Conservation (phyloP, 2,888 invertebrate genomes). For the Mesoligia furuncula region DNA sequence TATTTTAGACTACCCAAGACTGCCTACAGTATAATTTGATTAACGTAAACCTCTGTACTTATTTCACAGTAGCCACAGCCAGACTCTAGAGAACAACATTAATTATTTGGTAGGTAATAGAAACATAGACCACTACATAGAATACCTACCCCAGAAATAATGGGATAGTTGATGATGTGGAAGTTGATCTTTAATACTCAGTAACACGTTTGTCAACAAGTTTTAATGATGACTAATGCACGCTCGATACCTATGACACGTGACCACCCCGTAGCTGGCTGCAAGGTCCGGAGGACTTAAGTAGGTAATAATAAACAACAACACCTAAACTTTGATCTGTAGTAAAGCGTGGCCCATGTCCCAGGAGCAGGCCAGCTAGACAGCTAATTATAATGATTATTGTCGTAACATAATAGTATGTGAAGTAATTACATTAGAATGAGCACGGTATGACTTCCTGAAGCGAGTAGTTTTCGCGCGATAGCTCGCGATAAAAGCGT, state of each 20-base stretch:
- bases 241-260: conserved; percentile 34
- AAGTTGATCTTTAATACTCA: conserved; percentile 25
- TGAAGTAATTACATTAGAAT: conserved; percentile 62
- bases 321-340: conserved; percentile 3
- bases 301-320: neutral
- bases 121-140: neutral
- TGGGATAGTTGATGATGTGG: conserved; percentile 15
- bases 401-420: conserved; percentile 37
- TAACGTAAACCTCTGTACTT: neutral
- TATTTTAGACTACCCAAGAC: neutral
- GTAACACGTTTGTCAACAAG: conserved; percentile 50
- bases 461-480: conserved; percentile 83
- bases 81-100: neutral
- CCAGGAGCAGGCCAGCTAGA: neutral
- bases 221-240: conserved; percentile 44
- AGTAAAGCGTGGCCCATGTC: neutral
- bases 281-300: conserved; percentile 4
- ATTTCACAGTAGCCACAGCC: neutral
- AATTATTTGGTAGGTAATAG: neutral
- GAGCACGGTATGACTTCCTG: conserved; percentile 76
- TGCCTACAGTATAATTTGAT: too few species aligned
- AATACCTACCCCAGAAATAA: neutral
- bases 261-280: conserved; percentile 19
- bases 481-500: conserved; percentile 84
- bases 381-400: neutral